phyloP scores from a whole-genome alignment of 1,140 invertebrate genomes.

The Holcopasites calliopsidis region DNA sequence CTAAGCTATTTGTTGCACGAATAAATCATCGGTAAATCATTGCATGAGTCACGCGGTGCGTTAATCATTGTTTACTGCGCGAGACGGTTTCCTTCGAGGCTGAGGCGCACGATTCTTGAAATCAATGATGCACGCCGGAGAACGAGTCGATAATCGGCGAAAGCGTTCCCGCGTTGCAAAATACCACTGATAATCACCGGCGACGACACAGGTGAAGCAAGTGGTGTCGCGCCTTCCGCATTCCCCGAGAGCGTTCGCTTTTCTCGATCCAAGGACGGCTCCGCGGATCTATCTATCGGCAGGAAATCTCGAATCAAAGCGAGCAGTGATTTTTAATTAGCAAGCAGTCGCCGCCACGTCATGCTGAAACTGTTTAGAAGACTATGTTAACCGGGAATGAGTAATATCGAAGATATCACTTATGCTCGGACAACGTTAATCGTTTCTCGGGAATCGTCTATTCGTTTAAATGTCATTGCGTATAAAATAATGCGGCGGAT shows the following conservation, averaged over 20 bases:
- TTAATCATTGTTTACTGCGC: conserved; percentile 27
- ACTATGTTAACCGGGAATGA: background rate
- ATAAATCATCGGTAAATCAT: conserved; percentile 37
- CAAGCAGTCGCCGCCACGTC: background rate
- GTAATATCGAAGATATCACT: background rate
- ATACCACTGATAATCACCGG: background rate
- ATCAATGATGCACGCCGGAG: too few species aligned
- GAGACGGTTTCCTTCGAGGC: background rate
- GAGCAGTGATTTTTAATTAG: background rate
- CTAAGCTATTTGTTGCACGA: background rate
- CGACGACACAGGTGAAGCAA: background rate
- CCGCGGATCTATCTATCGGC: background rate
- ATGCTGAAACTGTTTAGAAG: background rate
- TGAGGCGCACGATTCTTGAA: background rate
- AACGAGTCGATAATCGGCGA: too few species aligned
- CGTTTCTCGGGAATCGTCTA: too few species aligned
- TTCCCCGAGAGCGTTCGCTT: background rate
- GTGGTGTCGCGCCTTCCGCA: conserved; percentile 3
- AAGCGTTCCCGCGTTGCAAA: background rate
- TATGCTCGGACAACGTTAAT: too few species aligned
- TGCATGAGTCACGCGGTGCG: conserved; percentile 8
- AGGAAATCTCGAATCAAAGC: background rate
- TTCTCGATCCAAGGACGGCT: background rate
- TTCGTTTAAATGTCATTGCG: too few species aligned
- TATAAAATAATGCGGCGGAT: too few species aligned